Percentiles rank a stretch among this genome's conserved stretches.
Conservation (phyloP, 2,888 invertebrate species). For the Lysandra bellargus region DNA sequence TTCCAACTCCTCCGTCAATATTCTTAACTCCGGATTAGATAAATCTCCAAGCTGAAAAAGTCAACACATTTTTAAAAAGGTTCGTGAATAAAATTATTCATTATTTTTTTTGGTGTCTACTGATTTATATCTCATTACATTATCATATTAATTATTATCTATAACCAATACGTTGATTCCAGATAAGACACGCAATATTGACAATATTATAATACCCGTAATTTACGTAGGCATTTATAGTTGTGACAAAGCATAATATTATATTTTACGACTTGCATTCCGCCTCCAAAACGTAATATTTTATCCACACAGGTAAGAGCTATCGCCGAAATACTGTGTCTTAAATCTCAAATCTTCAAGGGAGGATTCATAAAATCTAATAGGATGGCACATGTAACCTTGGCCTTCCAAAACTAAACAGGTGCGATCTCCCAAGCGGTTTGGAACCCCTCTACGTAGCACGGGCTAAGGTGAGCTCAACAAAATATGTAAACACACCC, state of each 20-base stretch:
- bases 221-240: no score
- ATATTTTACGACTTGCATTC: no score
- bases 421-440: conserved; percentile 21
- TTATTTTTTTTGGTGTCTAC: neutral
- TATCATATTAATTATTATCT: neutral
- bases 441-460: conserved; percentile 50
- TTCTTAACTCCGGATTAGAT: conserved; percentile 94
- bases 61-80: neutral
- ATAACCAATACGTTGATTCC: no score
- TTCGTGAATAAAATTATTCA: conserved; percentile 23
- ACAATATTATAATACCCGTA: no score
- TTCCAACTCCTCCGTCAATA: conserved; percentile 94
- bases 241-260: no score
- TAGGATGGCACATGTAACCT: neutral
- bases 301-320: no score
- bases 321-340: no score
- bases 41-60: conserved; percentile 89
- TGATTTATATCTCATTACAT: neutral
- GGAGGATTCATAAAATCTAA: neutral
- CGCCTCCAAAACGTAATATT: no score
- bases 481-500: conserved; percentile 64
- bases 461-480: conserved; percentile 41
- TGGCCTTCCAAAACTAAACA: neutral
- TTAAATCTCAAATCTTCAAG: no score
- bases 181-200: no score